Conservation (phyloP, 2,888 invertebrate genomes). For the Agrochola litura region DNA sequence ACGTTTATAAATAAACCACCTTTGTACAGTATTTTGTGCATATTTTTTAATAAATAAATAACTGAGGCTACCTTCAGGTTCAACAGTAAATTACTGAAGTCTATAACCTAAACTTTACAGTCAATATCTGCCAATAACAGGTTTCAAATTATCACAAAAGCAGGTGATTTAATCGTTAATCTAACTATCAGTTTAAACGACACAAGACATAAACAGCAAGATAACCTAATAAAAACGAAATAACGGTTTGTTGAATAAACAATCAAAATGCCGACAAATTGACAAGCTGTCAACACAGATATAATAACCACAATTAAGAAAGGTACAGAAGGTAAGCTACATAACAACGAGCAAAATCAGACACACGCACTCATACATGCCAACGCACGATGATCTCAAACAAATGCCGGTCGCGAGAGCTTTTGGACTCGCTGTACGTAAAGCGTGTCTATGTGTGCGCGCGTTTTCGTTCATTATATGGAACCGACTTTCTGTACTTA, state of each 20-base stretch:
- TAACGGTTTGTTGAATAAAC: slow-evolving; percentile 30
- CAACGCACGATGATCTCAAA: not conserved
- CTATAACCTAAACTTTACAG: too few relatives aligned
- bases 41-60: too few relatives aligned
- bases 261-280: slow-evolving; percentile 43
- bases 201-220: slow-evolving; percentile 25
- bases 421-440: too few relatives aligned
- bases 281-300: slow-evolving; percentile 32
- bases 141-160: not conserved
- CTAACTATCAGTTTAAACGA: not conserved
- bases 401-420: not conserved
- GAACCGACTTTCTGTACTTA: not conserved
- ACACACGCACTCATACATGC: too few relatives aligned
- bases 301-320: not conserved
- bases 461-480: too few relatives aligned
- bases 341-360: not conserved
- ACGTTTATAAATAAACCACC: too few relatives aligned
- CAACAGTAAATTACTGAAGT: too few relatives aligned
- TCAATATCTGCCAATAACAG: too few relatives aligned
- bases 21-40: too few relatives aligned
- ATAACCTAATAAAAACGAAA: slow-evolving; percentile 29
- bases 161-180: not conserved
- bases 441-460: too few relatives aligned
- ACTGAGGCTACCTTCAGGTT: too few relatives aligned
- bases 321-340: not conserved